These are phyloP conservation scores for Danio jaintianensis DNA, from an alignment of 2,797 vertebrate genomes.

Conservation along the genomic window DNA sequence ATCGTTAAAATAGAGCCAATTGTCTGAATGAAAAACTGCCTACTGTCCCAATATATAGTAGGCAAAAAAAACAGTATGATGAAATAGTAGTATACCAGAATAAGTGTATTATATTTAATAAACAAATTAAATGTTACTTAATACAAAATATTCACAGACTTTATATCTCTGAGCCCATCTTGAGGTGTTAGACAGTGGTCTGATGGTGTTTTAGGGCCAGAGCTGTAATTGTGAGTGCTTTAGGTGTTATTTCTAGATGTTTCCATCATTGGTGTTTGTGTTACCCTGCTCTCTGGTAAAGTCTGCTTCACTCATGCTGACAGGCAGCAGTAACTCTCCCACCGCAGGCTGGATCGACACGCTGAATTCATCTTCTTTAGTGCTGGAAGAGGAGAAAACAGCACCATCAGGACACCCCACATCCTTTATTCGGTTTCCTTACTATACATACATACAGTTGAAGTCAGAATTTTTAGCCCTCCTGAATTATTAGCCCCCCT, in stretches of 20 bases:
- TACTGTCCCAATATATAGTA: no score
- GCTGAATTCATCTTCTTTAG: conserved; percentile 88
- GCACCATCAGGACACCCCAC: conserved; percentile 4
- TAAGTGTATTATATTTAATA: no score
- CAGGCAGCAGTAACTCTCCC: conserved; percentile 91
- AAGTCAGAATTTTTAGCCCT: no score
- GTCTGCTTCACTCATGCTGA: conserved; percentile 89
- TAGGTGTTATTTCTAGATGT: background rate
- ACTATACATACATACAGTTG: background rate
- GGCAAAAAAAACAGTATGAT: no score
- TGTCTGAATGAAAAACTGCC: no score
- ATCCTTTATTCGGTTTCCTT: background rate
- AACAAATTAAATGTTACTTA: no score
- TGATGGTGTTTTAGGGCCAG: background rate
- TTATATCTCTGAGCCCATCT: no score
- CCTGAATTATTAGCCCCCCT: no score
- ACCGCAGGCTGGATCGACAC: conserved; percentile 91
- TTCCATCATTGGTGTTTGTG: conserved; percentile 40
- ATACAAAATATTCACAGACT: no score
- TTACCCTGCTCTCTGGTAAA: conserved; percentile 93
- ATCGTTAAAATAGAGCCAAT: no score
- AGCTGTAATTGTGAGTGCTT: background rate
- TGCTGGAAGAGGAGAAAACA: conserved; percentile 74
- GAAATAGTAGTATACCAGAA: no score
- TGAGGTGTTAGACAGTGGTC: background rate